Evolutionary conservation across 2,888 invertebrate species (phyloP).

Genomic region (Ptilodon capucinus): DNA sequence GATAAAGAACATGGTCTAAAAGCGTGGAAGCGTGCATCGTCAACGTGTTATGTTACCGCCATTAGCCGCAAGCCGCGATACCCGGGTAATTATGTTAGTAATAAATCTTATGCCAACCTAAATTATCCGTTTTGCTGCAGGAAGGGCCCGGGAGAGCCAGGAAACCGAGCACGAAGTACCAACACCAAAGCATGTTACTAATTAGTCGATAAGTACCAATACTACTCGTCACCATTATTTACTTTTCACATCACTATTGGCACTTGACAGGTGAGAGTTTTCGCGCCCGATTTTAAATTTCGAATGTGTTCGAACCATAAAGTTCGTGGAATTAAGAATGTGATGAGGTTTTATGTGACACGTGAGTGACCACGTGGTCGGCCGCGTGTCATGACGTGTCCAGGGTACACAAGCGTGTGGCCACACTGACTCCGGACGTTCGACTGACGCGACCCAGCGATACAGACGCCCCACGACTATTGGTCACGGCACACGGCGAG

Average conservation of each 20-base stretch:
- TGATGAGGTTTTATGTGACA: conserved; percentile 48
- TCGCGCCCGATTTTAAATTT: conserved; percentile 15
- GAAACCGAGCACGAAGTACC: conserved; percentile 53
- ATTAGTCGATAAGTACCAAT: conserved; percentile 26
- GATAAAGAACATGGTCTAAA: conserved; percentile 35
- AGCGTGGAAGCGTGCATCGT: conserved; percentile 35
- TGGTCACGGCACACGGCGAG: conserved; percentile 72
- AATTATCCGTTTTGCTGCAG: conserved; percentile 72
- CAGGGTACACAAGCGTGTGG: conserved; percentile 70
- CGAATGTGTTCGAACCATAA: conserved; percentile 9
- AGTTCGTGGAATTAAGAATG: conserved; percentile 17
- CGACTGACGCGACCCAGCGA: conserved; percentile 65
- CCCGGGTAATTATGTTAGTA: conserved; percentile 54
- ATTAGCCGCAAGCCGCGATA: conserved; percentile 48
- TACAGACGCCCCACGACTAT: conserved; percentile 71
- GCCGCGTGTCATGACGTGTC: conserved; percentile 61
- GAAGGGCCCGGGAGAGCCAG: conserved; percentile 63
- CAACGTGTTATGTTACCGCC: conserved; percentile 49
- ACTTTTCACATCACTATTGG: conserved; percentile 16
- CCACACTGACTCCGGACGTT: conserved; percentile 72
- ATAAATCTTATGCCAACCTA: conserved; percentile 69
- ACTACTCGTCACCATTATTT: conserved; percentile 9
- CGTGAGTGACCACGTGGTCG: conserved; percentile 50
- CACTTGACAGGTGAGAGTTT: conserved; percentile 18
- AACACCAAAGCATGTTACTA: conserved; percentile 48